Evolutionary conservation across 1,140 invertebrate genomes (phyloP), one percentile per base, ranked within the genome.

Genomic region (Drosophila pruinosa): DNA sequence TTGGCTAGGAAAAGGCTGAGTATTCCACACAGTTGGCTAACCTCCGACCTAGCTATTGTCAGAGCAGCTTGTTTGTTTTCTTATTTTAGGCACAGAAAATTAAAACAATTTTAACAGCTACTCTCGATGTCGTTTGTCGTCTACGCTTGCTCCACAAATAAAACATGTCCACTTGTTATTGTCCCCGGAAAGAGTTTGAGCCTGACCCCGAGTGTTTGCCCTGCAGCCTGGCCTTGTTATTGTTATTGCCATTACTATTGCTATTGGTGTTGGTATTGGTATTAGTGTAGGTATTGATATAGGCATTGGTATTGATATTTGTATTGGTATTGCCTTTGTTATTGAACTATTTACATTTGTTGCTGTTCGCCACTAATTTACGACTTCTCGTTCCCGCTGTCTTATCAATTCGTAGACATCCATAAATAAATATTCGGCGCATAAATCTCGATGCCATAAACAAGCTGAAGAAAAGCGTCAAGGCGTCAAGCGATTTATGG

Each of bases 341-440:
- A 88, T 88, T 88, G 82, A 88, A 88, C 82, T 88, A 88, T 88
- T 88, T 88, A 88, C 83, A 88, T 88, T 88, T 88, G 82, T 88
- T 88, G 82, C 81, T 78, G 76, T 53, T 14, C 28, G 65, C 48
- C 24, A 70, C 58, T 89, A 88, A 88, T 88, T 88, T 88, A 88
- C 78, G 82, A 88, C 65, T 22, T 50, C 67, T 22, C 8, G 8
- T 8, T 21, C 31, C 34, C 17, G 7, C 14, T 48, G 56, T n/a
- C n/a, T 34, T n/a, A 28, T 28, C 26, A 28, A 28, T 28, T n/a
- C n/a, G n/a, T n/a, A n/a, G n/a, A n/a, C n/a, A n/a, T 78, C 81
- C 81, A 85, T 85, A 85, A 85, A 85, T 85, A 85, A 85, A 85
- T 86, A 85, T 85, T 82, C 73, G 74, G 47, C 52, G 56, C 81